These are phyloP conservation scores for Sprattus sprattus DNA, from an alignment of 2,113 vertebrate species.

Conservation along the genomic window DNA sequence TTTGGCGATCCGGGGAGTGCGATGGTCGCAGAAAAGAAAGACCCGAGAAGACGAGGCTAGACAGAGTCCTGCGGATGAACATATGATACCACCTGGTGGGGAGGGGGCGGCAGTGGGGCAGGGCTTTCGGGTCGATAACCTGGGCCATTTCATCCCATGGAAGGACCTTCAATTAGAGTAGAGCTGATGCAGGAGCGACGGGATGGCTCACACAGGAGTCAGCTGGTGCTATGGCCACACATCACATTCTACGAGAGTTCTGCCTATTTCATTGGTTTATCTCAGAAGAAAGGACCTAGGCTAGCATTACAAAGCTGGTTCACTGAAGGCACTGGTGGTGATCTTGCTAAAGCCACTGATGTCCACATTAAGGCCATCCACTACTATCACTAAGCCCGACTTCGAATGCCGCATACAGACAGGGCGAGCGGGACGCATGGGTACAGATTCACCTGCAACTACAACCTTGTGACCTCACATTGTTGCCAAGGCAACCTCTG, in stretches of 20 bases:
- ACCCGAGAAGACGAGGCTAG: not conserved
- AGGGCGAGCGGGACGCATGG: not conserved
- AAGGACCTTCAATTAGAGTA: conserved; percentile 48
- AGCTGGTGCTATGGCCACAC: conserved; percentile 33
- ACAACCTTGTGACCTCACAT: not conserved
- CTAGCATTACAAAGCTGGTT: not conserved
- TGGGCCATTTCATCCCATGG: conserved; percentile 48
- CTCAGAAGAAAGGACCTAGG: not conserved
- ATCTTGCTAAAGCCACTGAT: not conserved
- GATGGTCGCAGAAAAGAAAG: conserved; percentile 33
- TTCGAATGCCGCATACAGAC: not conserved
- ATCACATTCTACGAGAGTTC: not conserved
- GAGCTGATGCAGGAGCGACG: conserved; percentile 42
- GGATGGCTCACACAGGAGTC: conserved; percentile 37
- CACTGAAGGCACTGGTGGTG: not conserved
- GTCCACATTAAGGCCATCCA: not conserved
- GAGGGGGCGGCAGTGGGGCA: conserved; percentile 46
- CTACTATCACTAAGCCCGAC: not conserved
- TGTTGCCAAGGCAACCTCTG: not conserved
- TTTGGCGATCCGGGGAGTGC: conserved; percentile 57
- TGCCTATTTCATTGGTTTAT: not conserved
- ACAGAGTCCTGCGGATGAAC: not conserved
- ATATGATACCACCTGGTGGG: conserved; percentile 37
- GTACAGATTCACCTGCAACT: not conserved
- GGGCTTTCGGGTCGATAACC: conserved; percentile 52